A percentile compares a stretch with the other conserved stretches of the same genome.
Conservation (phyloP, 2,113 vertebrate genomes). For the Lethenteron camtschaticum region DNA sequence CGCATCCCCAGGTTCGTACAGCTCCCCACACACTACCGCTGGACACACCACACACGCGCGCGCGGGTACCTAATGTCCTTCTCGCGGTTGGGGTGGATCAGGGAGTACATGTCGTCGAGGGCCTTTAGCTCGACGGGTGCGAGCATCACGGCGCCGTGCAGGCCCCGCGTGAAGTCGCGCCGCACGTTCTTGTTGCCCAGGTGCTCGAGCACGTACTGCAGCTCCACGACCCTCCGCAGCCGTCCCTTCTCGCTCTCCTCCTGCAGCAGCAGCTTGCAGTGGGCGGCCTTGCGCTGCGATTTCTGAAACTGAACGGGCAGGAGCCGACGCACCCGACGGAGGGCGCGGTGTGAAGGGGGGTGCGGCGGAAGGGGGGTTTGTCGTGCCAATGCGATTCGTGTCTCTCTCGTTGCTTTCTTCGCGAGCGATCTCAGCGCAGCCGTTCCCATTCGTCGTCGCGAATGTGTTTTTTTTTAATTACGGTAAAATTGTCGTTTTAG, state of each 20-base stretch:
- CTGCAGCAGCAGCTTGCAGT: not conserved
- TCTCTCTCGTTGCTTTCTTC: no score
- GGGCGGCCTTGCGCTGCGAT: not conserved
- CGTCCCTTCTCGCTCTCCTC: not conserved
- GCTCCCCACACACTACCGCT: no score
- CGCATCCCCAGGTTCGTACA: no score
- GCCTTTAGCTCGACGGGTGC: not conserved
- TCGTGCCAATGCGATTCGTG: no score
- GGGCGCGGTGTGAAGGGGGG: no score
- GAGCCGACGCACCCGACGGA: no score
- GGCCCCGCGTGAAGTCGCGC: not conserved
- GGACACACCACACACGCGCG: no score
- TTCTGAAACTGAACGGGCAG: not conserved
- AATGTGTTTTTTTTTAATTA: no score
- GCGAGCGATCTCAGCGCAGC: no score
- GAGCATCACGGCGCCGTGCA: not conserved
- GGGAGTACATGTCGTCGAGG: conserved; percentile 1
- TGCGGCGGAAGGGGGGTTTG: no score
- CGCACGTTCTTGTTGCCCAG: conserved; percentile 1
- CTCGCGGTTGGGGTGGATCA: not conserved
- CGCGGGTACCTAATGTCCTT: not conserved
- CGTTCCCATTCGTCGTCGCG: no score
- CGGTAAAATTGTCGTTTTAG: no score
- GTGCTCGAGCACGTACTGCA: conserved; percentile 4
- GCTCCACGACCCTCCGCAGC: not conserved